Evolutionary conservation across 2,888 invertebrate genomes (phyloP).

Genomic region (Bruchidius siliquastri): DNA sequence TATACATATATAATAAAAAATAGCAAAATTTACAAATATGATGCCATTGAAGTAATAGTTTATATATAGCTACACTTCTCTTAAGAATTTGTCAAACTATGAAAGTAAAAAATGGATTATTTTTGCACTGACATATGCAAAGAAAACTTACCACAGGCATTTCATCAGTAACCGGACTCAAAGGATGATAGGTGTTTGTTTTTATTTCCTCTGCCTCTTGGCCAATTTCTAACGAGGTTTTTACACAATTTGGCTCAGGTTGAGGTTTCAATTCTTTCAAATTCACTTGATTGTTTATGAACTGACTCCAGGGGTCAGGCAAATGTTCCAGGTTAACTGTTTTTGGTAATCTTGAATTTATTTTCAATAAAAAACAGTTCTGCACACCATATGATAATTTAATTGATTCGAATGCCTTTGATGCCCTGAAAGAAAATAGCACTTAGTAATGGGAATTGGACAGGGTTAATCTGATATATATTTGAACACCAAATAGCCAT

Average conservation of each 20-base stretch:
- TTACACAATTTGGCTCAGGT: conserved; percentile 32
- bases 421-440: conserved; percentile 60
- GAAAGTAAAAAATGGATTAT: too few species aligned
- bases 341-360: conserved; percentile 73
- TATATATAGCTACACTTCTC: too few species aligned
- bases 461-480: too few species aligned
- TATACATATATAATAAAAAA: too few species aligned
- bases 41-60: too few species aligned
- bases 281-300: conserved; percentile 56
- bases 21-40: too few species aligned
- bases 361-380: conserved; percentile 83
- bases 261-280: conserved; percentile 26
- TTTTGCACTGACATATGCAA: too few species aligned
- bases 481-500: too few species aligned
- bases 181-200: conserved; percentile 57
- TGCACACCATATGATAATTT: conserved; percentile 82
- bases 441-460: too few species aligned
- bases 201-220: conserved; percentile 48
- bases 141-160: conserved; percentile 32
- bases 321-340: conserved; percentile 53
- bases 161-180: conserved; percentile 65
- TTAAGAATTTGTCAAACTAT: too few species aligned
- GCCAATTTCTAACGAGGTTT: conserved; percentile 45
- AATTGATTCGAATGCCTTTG: conserved; percentile 75
- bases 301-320: conserved; percentile 83